Evolutionary conservation across 2,113 vertebrate species (phyloP).

Genomic region (Poeciliopsis occidentalis): DNA sequence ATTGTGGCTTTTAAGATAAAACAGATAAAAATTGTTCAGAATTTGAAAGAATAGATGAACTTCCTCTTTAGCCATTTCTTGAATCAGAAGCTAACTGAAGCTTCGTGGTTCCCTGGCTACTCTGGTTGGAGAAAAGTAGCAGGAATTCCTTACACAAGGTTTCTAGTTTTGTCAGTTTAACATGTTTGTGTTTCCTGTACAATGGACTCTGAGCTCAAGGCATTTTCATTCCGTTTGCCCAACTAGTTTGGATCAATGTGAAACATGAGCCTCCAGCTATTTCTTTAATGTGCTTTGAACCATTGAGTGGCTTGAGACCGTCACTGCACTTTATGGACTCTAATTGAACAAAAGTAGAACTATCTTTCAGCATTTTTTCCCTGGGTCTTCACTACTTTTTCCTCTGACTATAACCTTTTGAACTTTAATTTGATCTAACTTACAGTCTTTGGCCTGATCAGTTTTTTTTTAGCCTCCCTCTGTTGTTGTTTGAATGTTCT

Average conservation of each 20-base stretch:
- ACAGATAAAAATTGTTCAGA: no score
- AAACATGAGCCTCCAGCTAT: conserved; percentile 43
- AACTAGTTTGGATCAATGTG: conserved; percentile 52
- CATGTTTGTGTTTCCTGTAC: not conserved
- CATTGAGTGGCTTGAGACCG: not conserved
- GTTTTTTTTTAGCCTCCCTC: no score
- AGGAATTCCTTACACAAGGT: not conserved
- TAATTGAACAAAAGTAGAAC: not conserved
- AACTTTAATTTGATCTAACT: no score
- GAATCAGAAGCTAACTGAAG: no score
- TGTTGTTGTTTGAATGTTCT: no score
- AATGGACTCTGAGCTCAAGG: not conserved
- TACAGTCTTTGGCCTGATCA: no score
- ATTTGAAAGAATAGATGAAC: no score
- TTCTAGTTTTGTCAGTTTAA: not conserved
- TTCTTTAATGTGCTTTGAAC: conserved; percentile 44
- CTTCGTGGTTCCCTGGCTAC: not conserved
- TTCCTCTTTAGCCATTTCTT: no score
- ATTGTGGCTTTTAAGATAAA: no score
- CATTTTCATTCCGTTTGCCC: conserved; percentile 4
- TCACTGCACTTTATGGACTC: not conserved
- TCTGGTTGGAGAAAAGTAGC: not conserved
- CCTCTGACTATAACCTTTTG: no score
- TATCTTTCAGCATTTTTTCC: not conserved
- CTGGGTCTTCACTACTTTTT: not conserved